Evolutionary conservation across 92 coral and sea anemone genomes (phyloP), one percentile per base, ranked within the genome.

Genomic region (Isaurus tuberculatus): DNA sequence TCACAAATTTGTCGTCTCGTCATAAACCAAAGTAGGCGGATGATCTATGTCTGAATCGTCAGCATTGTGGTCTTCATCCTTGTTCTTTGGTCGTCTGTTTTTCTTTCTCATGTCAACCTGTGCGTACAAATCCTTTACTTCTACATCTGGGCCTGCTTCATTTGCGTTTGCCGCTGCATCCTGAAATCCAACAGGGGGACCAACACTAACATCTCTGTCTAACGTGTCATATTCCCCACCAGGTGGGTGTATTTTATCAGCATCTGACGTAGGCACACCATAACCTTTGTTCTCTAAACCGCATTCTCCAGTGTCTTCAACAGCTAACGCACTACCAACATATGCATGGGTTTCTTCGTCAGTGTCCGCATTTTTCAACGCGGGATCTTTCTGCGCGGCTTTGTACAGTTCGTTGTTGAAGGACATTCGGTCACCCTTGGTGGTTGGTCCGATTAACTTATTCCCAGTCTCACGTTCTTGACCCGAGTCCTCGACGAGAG

Each of bases 1-100:
- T 84, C 67, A 93, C 70, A 93, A 82, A 66, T 93, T 89, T 53
- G 98, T 93, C 57, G 93, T 87, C 88, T 93, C 98, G 78, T 93
- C 98, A 49, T 93, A 93, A 46, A 93, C 94, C 40, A 93, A 90
- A 83, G 90, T 87, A 64, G 97, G 89, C n/a, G 89, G 92, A 73
- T 93, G 91, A n/a, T 17, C 53, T 16, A 68, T 44, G 30, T 65
- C 86, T 42, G 48, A 15, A 33, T 57, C 65, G 30, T 70, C n/a
- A n/a, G n/a, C n/a, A 29, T 83, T 25, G 19, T 57, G 27, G 7
- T 65, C 46, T 2, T 26, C 79, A 25, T 90, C 80, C 71, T 80
- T 79, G 8, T 77, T 32, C 4, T 33, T 19, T 23, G 33, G 82
- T 33, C 82, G 49, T 51, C 49, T 57, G 29, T 31, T 77, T 82